Conservation (phyloP, 2,113 vertebrate species). For the Pseudorectes ferrugineus region DNA sequence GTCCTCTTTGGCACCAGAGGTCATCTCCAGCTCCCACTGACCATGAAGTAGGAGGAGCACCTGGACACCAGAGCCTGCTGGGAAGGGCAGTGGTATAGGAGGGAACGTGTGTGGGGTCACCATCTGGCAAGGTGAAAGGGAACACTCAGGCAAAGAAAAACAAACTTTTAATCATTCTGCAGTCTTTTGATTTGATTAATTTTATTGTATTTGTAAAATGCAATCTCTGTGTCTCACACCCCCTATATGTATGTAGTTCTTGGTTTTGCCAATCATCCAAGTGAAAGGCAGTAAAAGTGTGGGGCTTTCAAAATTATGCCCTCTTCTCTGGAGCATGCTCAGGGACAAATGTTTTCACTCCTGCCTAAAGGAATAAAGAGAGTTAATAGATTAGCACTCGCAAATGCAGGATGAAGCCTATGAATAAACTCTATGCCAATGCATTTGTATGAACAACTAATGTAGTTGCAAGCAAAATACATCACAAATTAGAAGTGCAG, state of each 20-base stretch:
- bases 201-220: neutral
- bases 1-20: neutral
- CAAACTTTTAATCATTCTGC: neutral
- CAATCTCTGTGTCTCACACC: neutral
- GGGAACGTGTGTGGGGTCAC: neutral
- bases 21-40: neutral
- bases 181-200: neutral
- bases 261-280: neutral
- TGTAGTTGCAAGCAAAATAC: neutral
- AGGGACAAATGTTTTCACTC: neutral
- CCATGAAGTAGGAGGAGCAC: accelerated
- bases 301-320: neutral
- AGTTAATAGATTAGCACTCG: neutral
- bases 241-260: neutral
- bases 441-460: slow-evolving; percentile 28
- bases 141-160: neutral
- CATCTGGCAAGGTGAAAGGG: neutral
- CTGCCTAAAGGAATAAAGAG: neutral
- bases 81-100: neutral
- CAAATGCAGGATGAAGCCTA: neutral
- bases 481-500: neutral
- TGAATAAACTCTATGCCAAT: neutral
- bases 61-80: neutral
- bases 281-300: neutral
- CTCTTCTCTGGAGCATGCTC: neutral